Evolutionary conservation across 2,888 invertebrate species (phyloP), one percentile per base, ranked within the genome.

Genomic region (Clanis bilineata): DNA sequence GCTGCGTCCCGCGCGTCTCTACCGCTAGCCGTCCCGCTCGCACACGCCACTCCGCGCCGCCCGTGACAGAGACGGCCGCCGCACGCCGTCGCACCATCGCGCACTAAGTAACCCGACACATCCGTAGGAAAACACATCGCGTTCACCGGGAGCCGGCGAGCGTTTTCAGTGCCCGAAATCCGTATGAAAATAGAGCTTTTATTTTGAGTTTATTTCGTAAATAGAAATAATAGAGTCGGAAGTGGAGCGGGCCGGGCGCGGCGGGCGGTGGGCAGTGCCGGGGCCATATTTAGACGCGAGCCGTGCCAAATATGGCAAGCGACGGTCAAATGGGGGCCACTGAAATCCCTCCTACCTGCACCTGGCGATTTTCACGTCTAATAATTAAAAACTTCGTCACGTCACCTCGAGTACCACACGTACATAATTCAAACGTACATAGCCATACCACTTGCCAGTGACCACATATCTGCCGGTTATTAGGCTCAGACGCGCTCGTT

Each of bases 231-330:
- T 92, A 90, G 89, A 89, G 83, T 88, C 85, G 92, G 90, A 90
- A 88, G 89, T 88, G 77, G 84, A 83, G 83, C 88, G 67, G 70
- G 69, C 71, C 85, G 83, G 85, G 77, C 82, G 77, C 82, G 78
- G 83, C 79, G 82, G 88, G 93, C 93, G 94, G 94, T 93, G 95
- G 94, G 93, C 93, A 88, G 94, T 92, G 94, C 95, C 94, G 94
- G 93, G 93, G 93, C 96, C 96, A 95, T 96, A 95, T 96, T 96
- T 95, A 95, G 96, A 95, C 94, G 93, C 94, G 93, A 93, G 93
- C 94, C 94, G 93, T 95, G 93, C 96, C 96, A 94, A 96, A 95
- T 95, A 95, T 94, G 96, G 96, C 93, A 94, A 94, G 82, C 94
- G 93, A 94, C 94, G 93, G 93, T 94, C 95, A 94, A 95, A 95